Evolutionary conservation across 2,113 vertebrate genomes (phyloP).

Genomic region (Xenus cinereus): DNA sequence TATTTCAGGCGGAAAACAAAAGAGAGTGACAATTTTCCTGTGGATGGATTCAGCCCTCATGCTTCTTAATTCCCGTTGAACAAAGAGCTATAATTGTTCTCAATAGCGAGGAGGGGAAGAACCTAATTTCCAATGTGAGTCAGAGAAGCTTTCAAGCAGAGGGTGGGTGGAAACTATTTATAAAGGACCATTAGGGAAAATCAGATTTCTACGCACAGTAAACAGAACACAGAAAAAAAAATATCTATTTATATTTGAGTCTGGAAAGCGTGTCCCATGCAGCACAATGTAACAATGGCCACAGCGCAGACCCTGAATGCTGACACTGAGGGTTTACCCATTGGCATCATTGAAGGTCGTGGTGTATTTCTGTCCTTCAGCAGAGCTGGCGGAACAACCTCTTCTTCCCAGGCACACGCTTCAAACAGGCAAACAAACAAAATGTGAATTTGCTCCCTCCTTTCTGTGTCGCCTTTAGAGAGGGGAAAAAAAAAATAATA

Average conservation of each 20-base stretch:
- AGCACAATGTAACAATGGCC: not conserved
- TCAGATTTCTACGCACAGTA: slow-evolving; percentile 55
- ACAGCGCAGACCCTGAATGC: not conserved
- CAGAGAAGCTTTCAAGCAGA: slow-evolving; percentile 64
- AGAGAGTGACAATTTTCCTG: slow-evolving; percentile 63
- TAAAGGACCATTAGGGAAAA: slow-evolving; percentile 62
- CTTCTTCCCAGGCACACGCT: not conserved
- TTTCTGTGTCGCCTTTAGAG: not conserved
- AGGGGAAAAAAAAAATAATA: not conserved
- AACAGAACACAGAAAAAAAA: slow-evolving; percentile 33
- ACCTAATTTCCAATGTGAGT: slow-evolving; percentile 68
- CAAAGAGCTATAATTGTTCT: slow-evolving; percentile 72
- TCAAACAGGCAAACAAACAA: not conserved
- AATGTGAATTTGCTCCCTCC: not conserved
- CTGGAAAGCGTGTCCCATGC: slow-evolving; percentile 32
- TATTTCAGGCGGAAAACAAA: slow-evolving; percentile 63
- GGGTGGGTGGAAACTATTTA: slow-evolving; percentile 69
- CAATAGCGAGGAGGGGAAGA: slow-evolving; percentile 65
- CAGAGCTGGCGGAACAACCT: not conserved
- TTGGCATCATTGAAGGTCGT: not conserved
- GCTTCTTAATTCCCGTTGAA: slow-evolving; percentile 68
- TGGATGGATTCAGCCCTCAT: slow-evolving; percentile 63
- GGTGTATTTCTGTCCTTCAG: not conserved
- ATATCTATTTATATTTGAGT: slow-evolving; percentile 39
- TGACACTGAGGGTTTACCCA: not conserved